Percentiles rank a stretch among this genome's conserved stretches.
Evolutionary conservation across 2,888 invertebrate genomes (phyloP).

Genomic region (Acanthosepion esculentum): DNA sequence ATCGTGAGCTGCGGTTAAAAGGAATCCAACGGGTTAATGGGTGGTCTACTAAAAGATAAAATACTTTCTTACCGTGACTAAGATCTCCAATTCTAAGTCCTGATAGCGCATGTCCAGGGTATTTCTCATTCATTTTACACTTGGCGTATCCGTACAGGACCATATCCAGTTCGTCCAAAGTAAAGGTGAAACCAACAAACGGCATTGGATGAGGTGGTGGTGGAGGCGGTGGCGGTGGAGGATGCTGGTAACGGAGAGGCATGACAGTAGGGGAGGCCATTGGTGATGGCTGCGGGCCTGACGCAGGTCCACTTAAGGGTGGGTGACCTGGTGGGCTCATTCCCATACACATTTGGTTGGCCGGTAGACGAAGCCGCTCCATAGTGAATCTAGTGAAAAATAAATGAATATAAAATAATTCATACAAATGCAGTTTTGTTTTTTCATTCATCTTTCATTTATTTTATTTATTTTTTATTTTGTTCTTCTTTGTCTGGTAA

Average conservation of each 20-base stretch:
- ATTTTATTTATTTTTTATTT: too few species aligned
- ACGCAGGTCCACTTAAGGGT: constrained; percentile 47
- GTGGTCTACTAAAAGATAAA: not conserved
- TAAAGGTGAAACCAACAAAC: constrained; percentile 60
- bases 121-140: constrained; percentile 58
- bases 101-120: constrained; percentile 70
- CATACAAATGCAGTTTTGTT: not conserved
- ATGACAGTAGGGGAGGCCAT: constrained; percentile 38
- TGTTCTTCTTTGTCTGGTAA: too few species aligned
- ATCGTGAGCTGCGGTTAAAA: too few species aligned
- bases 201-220: constrained; percentile 53
- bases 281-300: constrained; percentile 48
- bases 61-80: constrained; percentile 67
- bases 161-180: constrained; percentile 71
- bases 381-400: constrained; percentile 46
- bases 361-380: constrained; percentile 48
- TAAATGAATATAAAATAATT: not conserved
- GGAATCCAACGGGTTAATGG: too few species aligned
- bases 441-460: not conserved
- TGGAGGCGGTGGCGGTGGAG: constrained; percentile 47
- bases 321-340: constrained; percentile 51
- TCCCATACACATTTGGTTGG: constrained; percentile 49
- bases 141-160: constrained; percentile 72
- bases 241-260: constrained; percentile 43
- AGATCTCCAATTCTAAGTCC: constrained; percentile 69